phyloP scores from a whole-genome alignment of 2,888 invertebrate species.

The Fragum sueziense region DNA sequence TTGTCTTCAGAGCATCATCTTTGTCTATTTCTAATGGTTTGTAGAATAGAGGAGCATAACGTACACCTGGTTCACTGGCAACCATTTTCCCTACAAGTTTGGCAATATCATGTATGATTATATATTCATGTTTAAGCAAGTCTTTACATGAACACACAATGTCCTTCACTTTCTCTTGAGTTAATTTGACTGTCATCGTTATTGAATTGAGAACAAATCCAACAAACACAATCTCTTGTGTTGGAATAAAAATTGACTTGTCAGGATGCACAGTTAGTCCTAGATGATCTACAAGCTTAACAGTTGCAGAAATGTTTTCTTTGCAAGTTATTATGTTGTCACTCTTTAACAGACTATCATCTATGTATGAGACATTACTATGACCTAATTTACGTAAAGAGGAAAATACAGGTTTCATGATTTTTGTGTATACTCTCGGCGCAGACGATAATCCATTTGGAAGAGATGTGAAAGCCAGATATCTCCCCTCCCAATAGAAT shows the following conservation, averaged over 20 bases:
- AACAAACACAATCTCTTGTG: constrained; percentile 39
- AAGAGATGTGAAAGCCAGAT: constrained; percentile 45
- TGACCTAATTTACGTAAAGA: constrained; percentile 30
- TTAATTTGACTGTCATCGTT: constrained; percentile 47
- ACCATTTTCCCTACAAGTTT: constrained; percentile 52
- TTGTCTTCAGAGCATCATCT: constrained; percentile 25
- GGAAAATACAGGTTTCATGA: constrained; percentile 54
- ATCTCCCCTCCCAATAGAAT: constrained; percentile 46
- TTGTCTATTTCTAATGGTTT: constrained; percentile 51
- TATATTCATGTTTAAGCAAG: neutral
- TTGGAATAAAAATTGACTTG: constrained; percentile 47
- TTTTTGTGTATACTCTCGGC: constrained; percentile 58
- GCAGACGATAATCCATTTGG: constrained; percentile 51
- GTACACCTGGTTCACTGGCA: constrained; percentile 51
- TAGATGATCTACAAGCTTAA: constrained; percentile 27
- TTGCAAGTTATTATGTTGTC: constrained; percentile 28
- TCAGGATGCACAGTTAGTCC: constrained; percentile 53
- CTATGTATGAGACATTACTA: constrained; percentile 31
- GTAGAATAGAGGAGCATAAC: constrained; percentile 47
- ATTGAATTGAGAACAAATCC: constrained; percentile 52
- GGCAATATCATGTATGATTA: constrained; percentile 36
- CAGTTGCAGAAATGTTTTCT: constrained; percentile 40
- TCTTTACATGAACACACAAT: neutral
- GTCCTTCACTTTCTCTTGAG: constrained; percentile 18
- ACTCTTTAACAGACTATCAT: constrained; percentile 30